Base-by-base conservation (phyloP, 2,113 vertebrate genomes). In the Cyprinus carpio region DNA sequence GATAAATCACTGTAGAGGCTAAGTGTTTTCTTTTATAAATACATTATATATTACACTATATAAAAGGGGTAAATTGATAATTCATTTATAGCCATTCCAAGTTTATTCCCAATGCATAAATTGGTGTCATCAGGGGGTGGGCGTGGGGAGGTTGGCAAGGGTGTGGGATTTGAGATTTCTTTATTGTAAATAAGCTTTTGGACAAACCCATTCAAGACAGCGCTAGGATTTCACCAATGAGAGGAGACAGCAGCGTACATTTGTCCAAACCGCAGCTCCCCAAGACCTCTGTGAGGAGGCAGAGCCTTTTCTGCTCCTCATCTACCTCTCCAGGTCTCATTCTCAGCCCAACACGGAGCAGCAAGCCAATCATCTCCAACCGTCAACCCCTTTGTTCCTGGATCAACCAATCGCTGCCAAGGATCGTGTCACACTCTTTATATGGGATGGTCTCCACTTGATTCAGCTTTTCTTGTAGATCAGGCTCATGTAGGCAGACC, bases 11-110 rank as follows among this genome's bases (percentile, higher is more conserved):
- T 88, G 85, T 88, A 88, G 85, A 88, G 71, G 85, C 78, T 88
- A 88, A 87, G 60, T 85, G 77, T 88, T 87, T 84, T 85, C 83
- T 88, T 88, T 87, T 88, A 86, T 85, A 87, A 86, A 86, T 82
- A 75, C 65, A 76, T 81, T 81, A 86, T 82, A 87, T 90, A 89
- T 87, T 87, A 87, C 80, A 85, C 81, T 87, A 72, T 88, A 88
- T 84, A 88, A 89, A 86, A 82, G 82, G 86, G 86, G 81, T 87
- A 86, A 84, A 88, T 87, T 84, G 82, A 87, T 51, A 80, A 90
- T 82, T 90, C 84, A 88, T 88, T 90, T 86, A 85, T 87, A 89
- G 88, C 87, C 89, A 89, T 90, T 89, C 89, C 86, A 84, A 86
- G 84, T 90, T 87, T 83, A 80, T 83, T 86, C 80, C 76, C 84